Base-by-base conservation (phyloP, 2,113 vertebrate genomes). In the Dicaeum eximium region DNA sequence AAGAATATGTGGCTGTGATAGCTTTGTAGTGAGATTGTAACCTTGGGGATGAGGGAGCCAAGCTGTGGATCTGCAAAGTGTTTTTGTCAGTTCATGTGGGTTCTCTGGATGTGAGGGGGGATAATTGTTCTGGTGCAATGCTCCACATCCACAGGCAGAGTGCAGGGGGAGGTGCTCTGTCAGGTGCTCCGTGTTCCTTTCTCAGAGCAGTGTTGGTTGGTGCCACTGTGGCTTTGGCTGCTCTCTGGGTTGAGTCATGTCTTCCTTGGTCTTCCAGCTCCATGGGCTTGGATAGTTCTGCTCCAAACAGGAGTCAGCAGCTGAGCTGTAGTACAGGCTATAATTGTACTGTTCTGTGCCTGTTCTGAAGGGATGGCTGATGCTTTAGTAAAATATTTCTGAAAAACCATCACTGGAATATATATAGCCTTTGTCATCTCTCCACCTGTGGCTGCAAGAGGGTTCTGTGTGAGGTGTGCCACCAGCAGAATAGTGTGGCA, bases 211-310 rank as follows among this genome's bases (percentile, higher is more conserved):
- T 5, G 0, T 7, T 88, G 7, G 0, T 30, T 16, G 9, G 31
- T 17, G 30, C 47, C 18, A 21, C 28, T 0, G 0, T 1, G 1
- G 53, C 57, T 58, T 62, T 30, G 40, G 58, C 37, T 57, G 74
- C 78, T 48, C 27, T 16, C 7, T 35, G 45, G 15, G 19, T 47
- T 31, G 13, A 38, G 6, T 37, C 24, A 19, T 6, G 27, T 30
- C 35, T 56, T 62, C 28, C 22, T n/a, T 53, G 65, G 56, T 60
- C 40, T 75, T 53, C 37, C 30, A 57, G 19, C 31, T 38, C n/a
- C 0, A 0, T 57, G 35, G 37, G 2, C 40, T 70, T 89, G 56
- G 27, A 48, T 50, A 6, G 24, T 35, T 80, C 40, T 27, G 1
- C 72, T 70, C 42, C 60, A 57, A 13, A 33, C 11, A 14, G 1